Base-by-base conservation (phyloP, 2,113 vertebrate species). In the Malaclemys terrapin region DNA sequence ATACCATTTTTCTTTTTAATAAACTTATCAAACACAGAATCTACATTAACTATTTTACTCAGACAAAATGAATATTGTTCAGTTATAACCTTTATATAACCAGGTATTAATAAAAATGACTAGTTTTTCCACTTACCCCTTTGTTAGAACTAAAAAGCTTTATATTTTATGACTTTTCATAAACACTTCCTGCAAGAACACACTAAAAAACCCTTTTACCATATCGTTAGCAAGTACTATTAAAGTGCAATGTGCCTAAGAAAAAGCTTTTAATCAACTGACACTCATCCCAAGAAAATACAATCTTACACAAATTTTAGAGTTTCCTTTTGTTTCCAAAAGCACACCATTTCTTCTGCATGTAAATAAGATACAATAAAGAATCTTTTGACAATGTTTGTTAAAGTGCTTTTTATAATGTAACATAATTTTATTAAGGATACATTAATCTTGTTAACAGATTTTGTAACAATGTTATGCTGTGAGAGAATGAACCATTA, bases 211-310 rank as follows among this genome's bases (percentile, higher is more conserved):
- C 5, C 52, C 92, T 90, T 89, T 92, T 50, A 80, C 49, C 35
- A 82, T 27, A 89, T 47, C 83, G 88, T 80, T 85, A 94, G 80
- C 31, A 96, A 96, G 24, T 62, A 87, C 24, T 92, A 90, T 72
- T 89, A 92, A 85, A 95, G 90, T 49, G 22, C 31, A 92, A 53
- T 19, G 82, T 1, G 11, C 79, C 84, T 88, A 84, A 84, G 78
- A 97, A 97, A 95, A 94, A 38, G 93, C 22, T 95, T 96, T 94
- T 92, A 81, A 93, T 90, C 82, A 96, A 69, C 11, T 91, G 92
- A 85, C 38, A 93, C 83, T 87, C 38, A 92, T 91, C 50, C 42
- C 24, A 80, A 76, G 81, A 94, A 97, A 95, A 96, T 10, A 94
- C 8, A 96, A 84, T 78, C 75, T 84, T 80, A 38, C 10, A 13